A percentile compares a stretch with the other conserved stretches of the same genome.
Conservation (phyloP, 2,113 vertebrate genomes). For the Typhlomys cinereus region DNA sequence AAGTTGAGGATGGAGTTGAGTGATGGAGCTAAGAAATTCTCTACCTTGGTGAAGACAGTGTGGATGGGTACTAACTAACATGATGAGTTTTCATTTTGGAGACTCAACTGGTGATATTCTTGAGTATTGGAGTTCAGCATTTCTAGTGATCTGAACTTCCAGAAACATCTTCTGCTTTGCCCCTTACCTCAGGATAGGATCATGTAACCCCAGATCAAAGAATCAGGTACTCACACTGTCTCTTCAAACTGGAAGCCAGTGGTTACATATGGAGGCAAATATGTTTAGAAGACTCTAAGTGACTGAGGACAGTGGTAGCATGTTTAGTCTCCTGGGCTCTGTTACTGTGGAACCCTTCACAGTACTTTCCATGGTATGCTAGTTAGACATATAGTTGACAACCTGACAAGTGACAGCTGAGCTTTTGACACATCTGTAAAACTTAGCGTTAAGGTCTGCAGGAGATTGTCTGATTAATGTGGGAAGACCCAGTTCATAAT, state of each 20-base stretch:
- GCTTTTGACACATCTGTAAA: no score
- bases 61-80: background rate
- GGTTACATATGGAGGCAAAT: background rate
- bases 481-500: no score
- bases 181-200: background rate
- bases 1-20: background rate
- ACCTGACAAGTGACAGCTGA: no score
- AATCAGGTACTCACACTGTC: background rate
- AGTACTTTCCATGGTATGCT: background rate
- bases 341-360: no score
- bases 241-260: background rate
- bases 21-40: background rate
- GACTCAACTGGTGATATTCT: no score
- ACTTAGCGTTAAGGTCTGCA: no score
- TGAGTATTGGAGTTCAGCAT: background rate
- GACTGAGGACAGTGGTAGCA: background rate
- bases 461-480: no score
- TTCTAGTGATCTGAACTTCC: no score
- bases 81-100: background rate
- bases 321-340: background rate
- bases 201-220: background rate
- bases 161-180: background rate
- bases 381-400: no score
- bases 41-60: background rate
- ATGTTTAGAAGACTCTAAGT: background rate